phyloP scores from a whole-genome alignment of 2,113 vertebrate species.

The Calidris pygmaea region DNA sequence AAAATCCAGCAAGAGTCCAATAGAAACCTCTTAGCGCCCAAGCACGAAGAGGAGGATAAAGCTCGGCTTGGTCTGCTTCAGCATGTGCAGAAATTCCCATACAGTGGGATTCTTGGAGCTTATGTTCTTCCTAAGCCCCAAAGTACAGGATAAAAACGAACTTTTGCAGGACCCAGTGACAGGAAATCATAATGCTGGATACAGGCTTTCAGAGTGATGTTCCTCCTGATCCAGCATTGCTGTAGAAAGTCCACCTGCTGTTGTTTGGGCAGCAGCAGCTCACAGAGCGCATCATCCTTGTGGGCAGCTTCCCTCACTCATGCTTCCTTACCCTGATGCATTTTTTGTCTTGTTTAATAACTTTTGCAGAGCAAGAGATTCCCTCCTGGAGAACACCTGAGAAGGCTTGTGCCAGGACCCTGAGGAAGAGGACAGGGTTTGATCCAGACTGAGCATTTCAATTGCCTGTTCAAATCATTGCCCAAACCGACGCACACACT shows the following conservation, averaged over 20 bases:
- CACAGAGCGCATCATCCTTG: background rate
- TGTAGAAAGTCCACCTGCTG: background rate
- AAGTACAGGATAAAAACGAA: constrained; percentile 31
- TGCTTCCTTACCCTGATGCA: background rate
- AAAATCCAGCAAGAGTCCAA: constrained; percentile 69
- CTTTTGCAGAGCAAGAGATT: background rate
- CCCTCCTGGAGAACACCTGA: background rate
- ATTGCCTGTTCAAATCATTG: background rate
- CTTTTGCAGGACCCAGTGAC: constrained; percentile 48
- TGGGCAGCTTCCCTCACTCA: background rate
- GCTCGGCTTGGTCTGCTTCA: background rate
- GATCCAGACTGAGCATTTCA: background rate
- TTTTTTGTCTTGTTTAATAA: background rate
- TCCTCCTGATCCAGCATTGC: background rate
- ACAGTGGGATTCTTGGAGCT: background rate
- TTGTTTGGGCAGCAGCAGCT: background rate
- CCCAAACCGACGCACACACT: accelerated
- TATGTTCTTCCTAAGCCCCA: constrained; percentile 42
- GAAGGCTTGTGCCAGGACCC: background rate
- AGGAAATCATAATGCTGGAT: constrained; percentile 5
- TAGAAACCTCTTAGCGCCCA: constrained; percentile 38
- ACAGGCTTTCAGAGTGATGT: background rate
- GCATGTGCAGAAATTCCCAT: background rate
- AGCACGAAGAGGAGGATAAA: background rate
- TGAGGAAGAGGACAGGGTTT: background rate